These are phyloP conservation scores for Apamea sordens DNA, from an alignment of 2,888 invertebrate genomes.

Conservation along the genomic window DNA sequence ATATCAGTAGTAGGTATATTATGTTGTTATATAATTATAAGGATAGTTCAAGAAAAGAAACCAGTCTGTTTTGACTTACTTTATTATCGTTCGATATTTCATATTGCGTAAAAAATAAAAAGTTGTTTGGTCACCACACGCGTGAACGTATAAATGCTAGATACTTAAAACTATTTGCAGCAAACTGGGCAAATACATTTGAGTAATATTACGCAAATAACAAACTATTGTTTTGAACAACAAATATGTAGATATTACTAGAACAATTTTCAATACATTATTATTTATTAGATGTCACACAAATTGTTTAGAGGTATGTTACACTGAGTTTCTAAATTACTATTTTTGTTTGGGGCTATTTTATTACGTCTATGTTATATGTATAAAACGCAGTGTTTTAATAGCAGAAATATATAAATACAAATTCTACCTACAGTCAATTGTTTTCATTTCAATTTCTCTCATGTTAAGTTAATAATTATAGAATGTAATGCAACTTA, in stretches of 20 bases:
- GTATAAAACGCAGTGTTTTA: conserved; percentile 46
- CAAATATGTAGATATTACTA: conserved; percentile 52
- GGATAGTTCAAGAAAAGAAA: conserved; percentile 68
- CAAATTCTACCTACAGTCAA: conserved; percentile 53
- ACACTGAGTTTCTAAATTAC: conserved; percentile 48
- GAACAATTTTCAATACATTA: conserved; percentile 61
- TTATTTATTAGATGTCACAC: conserved; percentile 57
- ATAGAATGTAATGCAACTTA: conserved; percentile 35
- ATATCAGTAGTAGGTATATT: background rate
- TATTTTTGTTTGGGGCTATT: conserved; percentile 37
- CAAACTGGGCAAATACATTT: conserved; percentile 75
- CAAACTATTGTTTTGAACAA: conserved; percentile 61
- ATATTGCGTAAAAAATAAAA: conserved; percentile 84
- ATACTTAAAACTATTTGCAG: conserved; percentile 77
- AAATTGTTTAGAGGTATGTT: conserved; percentile 56
- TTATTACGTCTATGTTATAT: conserved; percentile 32
- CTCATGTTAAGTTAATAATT: conserved; percentile 37
- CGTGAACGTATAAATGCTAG: conserved; percentile 85
- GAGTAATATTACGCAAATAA: conserved; percentile 66
- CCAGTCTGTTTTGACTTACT: conserved; percentile 78
- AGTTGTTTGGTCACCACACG: conserved; percentile 85
- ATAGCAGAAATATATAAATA: conserved; percentile 50
- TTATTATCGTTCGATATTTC: conserved; percentile 83
- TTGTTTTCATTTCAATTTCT: conserved; percentile 49
- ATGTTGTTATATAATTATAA: conserved; percentile 9